Evolutionary conservation across 2,797 vertebrate species (phyloP).

Genomic region (Thunnus albacares): DNA sequence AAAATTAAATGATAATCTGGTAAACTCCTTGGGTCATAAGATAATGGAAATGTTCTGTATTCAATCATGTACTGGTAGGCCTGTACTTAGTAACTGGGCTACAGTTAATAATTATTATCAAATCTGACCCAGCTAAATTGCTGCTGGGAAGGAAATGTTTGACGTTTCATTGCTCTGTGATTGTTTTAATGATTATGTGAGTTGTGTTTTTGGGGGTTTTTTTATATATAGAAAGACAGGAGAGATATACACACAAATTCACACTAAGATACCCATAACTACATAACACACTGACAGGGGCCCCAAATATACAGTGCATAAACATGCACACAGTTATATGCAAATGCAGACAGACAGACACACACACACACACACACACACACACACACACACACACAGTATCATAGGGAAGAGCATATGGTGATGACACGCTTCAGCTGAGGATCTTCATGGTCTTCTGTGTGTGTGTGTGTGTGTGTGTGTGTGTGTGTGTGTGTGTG

Average conservation of each 20-base stretch:
- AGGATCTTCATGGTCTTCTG: conserved; percentile 32
- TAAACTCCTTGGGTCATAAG: conserved; percentile 63
- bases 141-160: conserved; percentile 33
- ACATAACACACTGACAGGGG: background rate
- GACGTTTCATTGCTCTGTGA: conserved; percentile 34
- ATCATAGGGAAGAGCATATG: conserved; percentile 51
- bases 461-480: conserved; percentile 2
- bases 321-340: conserved; percentile 7
- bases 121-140: conserved; percentile 50
- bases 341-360: background rate
- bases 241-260: background rate
- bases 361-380: background rate
- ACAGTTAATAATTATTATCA: conserved; percentile 55
- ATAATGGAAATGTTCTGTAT: conserved; percentile 65
- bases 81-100: conserved; percentile 47
- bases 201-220: background rate
- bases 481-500: background rate
- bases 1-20: conserved; percentile 69
- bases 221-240: conserved; percentile 9
- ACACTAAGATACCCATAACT: background rate
- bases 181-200: conserved; percentile 19
- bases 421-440: conserved; percentile 48
- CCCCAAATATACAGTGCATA: background rate
- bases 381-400: background rate
- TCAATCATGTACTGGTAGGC: conserved; percentile 56